Percentiles rank a stretch among this genome's conserved stretches.
Conservation (phyloP, 2,888 invertebrate genomes). For the Cheilosia grossa region DNA sequence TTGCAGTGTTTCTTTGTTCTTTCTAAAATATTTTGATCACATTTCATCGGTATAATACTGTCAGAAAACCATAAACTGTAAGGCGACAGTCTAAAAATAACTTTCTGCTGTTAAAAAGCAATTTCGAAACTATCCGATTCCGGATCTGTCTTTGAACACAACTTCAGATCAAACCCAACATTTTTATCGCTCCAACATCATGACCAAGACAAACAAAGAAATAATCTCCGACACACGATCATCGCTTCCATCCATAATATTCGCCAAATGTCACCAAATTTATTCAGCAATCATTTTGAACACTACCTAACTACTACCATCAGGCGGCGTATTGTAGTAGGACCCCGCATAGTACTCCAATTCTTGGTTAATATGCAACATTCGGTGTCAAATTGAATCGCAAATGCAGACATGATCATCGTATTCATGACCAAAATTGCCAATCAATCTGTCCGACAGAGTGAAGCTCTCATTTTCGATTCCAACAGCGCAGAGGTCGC, state of each 20-base stretch:
- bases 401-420: constrained; percentile 71
- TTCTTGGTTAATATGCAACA: constrained; percentile 57
- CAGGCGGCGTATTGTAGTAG: constrained; percentile 16
- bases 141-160: constrained; percentile 8
- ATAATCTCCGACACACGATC: constrained; percentile 17
- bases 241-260: constrained; percentile 23
- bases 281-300: constrained; percentile 50
- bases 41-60: no score
- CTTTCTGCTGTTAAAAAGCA: background rate
- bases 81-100: background rate
- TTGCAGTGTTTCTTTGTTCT: no score
- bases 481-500: constrained; percentile 63
- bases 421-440: constrained; percentile 65
- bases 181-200: background rate
- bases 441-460: constrained; percentile 46
- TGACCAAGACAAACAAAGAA: background rate
- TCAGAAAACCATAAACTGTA: background rate
- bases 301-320: constrained; percentile 4
- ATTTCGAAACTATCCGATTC: constrained; percentile 36
- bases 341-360: constrained; percentile 46
- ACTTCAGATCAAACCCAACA: background rate
- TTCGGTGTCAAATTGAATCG: constrained; percentile 61
- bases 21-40: no score
- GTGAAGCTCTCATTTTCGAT: constrained; percentile 52
- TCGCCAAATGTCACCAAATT: constrained; percentile 54